phyloP scores from a whole-genome alignment of 2,797 vertebrate genomes.

The Spheniscus humboldti region DNA sequence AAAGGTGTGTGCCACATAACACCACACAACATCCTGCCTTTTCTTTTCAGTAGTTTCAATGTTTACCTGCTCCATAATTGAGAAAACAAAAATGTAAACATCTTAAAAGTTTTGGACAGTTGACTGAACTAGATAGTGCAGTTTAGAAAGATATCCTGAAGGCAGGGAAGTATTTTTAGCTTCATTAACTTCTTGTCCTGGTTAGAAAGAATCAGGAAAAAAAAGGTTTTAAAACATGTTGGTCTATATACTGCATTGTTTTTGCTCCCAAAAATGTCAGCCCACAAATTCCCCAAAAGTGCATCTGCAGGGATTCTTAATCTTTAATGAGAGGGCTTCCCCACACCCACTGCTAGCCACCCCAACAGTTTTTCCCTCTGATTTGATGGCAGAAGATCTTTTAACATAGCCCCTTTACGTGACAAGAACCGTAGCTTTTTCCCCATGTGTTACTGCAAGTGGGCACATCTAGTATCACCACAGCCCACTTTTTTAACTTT shows the following conservation, averaged over 20 bases:
- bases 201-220: not conserved
- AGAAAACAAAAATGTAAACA: slow-evolving; percentile 21
- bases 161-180: not conserved
- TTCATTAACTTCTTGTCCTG: not conserved
- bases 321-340: not conserved
- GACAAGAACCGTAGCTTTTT: not conserved
- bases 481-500: not conserved
- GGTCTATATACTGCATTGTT: not conserved
- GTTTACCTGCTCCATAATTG: not conserved
- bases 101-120: not conserved
- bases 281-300: not conserved
- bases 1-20: not conserved
- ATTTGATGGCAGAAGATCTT: not conserved
- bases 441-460: not conserved
- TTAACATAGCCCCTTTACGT: not conserved
- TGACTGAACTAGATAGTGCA: not conserved
- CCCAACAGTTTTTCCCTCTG: not conserved
- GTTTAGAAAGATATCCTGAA: not conserved
- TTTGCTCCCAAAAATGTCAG: not conserved
- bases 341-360: not conserved
- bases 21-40: not conserved
- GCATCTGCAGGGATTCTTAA: not conserved
- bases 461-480: not conserved
- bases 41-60: not conserved
- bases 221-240: not conserved